phyloP scores from a whole-genome alignment of 2,888 invertebrate genomes.

The Megalurothrips usitatus region DNA sequence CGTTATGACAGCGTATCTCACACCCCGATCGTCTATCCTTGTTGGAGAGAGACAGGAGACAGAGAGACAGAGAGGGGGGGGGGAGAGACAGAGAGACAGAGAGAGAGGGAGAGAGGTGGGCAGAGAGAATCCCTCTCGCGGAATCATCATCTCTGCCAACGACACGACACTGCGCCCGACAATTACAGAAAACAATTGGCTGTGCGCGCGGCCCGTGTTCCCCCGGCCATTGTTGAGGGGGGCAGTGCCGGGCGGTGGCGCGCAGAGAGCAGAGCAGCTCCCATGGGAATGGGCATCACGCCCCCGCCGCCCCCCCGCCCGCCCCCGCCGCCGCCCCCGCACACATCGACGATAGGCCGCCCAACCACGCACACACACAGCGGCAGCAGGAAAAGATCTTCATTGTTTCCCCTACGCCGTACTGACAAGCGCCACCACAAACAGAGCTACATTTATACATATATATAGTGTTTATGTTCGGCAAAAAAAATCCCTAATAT shows the following conservation, averaged over 20 bases:
- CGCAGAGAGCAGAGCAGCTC: no score
- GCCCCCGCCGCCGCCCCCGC: not conserved
- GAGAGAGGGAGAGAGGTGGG: no score
- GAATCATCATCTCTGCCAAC: slow-evolving; percentile 7
- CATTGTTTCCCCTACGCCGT: not conserved
- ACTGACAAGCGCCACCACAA: not conserved
- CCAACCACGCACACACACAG: no score
- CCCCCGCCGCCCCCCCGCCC: not conserved
- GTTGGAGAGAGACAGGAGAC: not conserved
- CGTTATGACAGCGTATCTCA: not conserved
- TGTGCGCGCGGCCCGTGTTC: not conserved
- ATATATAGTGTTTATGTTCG: no score
- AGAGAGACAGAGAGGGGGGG: no score
- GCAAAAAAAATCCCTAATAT: no score
- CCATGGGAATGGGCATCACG: slow-evolving; percentile 8
- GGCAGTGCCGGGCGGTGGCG: not conserved
- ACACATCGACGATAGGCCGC: not conserved
- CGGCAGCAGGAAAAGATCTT: not conserved
- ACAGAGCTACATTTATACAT: no score
- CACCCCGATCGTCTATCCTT: not conserved
- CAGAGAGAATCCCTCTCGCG: not conserved
- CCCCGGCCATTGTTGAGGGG: not conserved
- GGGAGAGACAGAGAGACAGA: no score
- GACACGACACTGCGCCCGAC: not conserved
- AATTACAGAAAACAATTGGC: slow-evolving; percentile 22